Base-by-base conservation (phyloP, 1,140 invertebrate genomes). In the Nebria ingens region DNA sequence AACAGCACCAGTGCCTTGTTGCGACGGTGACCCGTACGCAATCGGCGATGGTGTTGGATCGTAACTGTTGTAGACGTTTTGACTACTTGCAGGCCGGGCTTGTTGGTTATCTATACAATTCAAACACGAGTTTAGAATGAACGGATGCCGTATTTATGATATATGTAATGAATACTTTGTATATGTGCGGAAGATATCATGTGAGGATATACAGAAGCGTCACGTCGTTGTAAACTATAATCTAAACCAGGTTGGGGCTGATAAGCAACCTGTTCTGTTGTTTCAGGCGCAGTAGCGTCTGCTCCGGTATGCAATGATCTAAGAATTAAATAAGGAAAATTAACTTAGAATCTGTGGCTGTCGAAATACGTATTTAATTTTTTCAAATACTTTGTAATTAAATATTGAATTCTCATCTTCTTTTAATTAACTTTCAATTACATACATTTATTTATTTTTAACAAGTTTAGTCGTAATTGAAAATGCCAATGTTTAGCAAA, bases 211-310 rank as follows among this genome's bases (percentile, higher is more conserved):
- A 68, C 51, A 64, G 69, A 65, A 62, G 73, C 52, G 64, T 77
- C 73, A 54, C 76, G 68, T 19, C 83, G 64, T 61, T 86, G 85
- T 58, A 87, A 68, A 51, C 84, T 85, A 67, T 89, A 89, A 73
- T 90, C 87, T 20, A 87, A 69, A 19, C 84, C 83, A 21, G 85
- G 86, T 62, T 84, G 80, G 17, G 82, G 80, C 56, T 77, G 77
- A 59, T 81, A 80, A 9, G 77, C 71, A 6, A 77, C 71, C 64
- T 70, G 68, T 52, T 77, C 71, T 52, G 70, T 65, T 53, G 64
- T 56, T 56, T 67, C 70, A 23, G 61, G 53, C 21, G 65, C 63
- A 22, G 64, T 54, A 20, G 65, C 66, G 56, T 69, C 63, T 40
- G 66, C 67, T 55, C 59, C 63, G 21, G 67, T 61, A 57, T 71